Conservation (phyloP, 2,888 invertebrate genomes). For the Hirtodrosophila alboralis region DNA sequence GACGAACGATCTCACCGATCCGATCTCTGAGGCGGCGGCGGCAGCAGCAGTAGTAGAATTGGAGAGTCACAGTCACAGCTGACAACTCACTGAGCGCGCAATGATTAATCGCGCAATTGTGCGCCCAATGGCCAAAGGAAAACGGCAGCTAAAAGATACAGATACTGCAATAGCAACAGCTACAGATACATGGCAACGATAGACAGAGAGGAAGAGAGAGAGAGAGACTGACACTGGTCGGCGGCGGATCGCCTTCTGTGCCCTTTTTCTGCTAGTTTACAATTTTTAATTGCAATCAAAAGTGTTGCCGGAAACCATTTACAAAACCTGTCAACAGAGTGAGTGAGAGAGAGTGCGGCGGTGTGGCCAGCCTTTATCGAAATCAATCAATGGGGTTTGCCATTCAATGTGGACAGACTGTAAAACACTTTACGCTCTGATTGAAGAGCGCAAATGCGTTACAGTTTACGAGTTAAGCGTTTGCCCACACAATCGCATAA, state of each 20-base stretch:
- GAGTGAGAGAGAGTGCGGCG: conserved; percentile 23
- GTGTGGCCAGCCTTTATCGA: conserved; percentile 60
- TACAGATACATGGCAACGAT: conserved; percentile 51
- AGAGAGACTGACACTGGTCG: conserved; percentile 5
- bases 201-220: conserved; percentile 18
- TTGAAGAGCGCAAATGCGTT: conserved; percentile 53
- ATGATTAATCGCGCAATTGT: conserved; percentile 80
- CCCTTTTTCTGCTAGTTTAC: conserved; percentile 66
- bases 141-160: conserved; percentile 40
- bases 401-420: conserved; percentile 18
- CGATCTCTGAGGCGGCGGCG: conserved; percentile 66
- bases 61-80: conserved; percentile 66
- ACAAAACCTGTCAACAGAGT: conserved; percentile 74
- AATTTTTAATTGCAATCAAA: conserved; percentile 76
- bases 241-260: conserved; percentile 42
- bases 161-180: conserved; percentile 31
- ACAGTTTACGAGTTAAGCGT: conserved; percentile 1
- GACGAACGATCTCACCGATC: conserved; percentile 70
- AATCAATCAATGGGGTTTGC: conserved; percentile 71
- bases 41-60: conserved; percentile 14
- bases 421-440: conserved; percentile 68
- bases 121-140: conserved; percentile 52
- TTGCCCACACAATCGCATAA: conserved; percentile 32
- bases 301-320: conserved; percentile 79
- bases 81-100: conserved; percentile 80